Evolutionary conservation across 1,140 invertebrate genomes (phyloP).

Genomic region (Halictus rubicundus): DNA sequence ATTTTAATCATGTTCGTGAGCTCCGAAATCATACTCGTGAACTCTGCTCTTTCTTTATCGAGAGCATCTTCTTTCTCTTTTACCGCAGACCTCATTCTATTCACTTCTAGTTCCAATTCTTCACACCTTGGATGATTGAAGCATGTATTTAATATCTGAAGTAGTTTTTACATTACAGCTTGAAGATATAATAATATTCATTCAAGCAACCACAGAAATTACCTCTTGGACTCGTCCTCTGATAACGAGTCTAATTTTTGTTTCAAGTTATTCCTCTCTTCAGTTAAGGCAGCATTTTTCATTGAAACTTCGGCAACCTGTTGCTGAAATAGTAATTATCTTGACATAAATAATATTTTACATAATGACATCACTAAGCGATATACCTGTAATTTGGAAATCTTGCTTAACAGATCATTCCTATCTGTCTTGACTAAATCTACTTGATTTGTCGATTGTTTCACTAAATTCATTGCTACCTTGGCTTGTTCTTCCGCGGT

Average conservation of each 20-base stretch:
- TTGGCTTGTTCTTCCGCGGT: conserved; percentile 59
- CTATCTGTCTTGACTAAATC: conserved; percentile 57
- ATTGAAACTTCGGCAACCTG: conserved; percentile 46
- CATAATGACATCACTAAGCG: background rate
- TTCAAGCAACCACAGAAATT: conserved; percentile 3
- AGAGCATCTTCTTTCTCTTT: conserved; percentile 54
- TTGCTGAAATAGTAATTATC: conserved; percentile 47
- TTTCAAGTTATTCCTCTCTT: conserved; percentile 57
- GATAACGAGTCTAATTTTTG: conserved; percentile 51
- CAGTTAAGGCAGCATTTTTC: conserved; percentile 49
- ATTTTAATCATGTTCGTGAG: conserved; percentile 60
- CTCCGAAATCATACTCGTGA: conserved; percentile 53
- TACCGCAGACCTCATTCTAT: conserved; percentile 48
- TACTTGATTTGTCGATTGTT: conserved; percentile 54
- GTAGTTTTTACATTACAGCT: conserved; percentile 36
- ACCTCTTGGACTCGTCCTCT: conserved; percentile 61
- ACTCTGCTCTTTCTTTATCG: conserved; percentile 51
- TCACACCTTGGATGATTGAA: conserved; percentile 50
- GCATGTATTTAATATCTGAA: conserved; percentile 37
- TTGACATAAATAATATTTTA: conserved; percentile 10
- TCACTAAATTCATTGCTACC: conserved; percentile 55
- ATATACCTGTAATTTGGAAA: conserved; percentile 56
- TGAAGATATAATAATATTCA: background rate
- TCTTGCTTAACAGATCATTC: conserved; percentile 55
- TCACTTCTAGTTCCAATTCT: conserved; percentile 54